Evolutionary conservation across 2,888 invertebrate genomes (phyloP).

Genomic region (Epinotia demarniana): DNA sequence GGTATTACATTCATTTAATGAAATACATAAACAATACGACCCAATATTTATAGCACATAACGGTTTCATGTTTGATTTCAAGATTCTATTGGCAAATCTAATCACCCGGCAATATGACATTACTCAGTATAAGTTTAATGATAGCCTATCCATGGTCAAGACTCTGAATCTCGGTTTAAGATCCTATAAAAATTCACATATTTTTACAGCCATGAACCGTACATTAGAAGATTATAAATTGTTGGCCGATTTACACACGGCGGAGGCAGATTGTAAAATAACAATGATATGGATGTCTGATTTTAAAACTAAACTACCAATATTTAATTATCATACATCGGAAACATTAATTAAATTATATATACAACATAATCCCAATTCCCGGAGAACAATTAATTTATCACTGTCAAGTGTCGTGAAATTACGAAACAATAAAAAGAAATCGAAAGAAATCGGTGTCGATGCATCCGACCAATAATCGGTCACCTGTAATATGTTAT

Average conservation of each 20-base stretch:
- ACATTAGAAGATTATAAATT: slow-evolving; percentile 1
- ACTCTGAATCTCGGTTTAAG: neutral
- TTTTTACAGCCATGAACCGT: neutral
- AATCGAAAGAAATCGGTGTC: too few species aligned
- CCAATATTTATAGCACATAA: neutral
- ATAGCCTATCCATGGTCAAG: neutral
- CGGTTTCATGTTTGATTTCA: slow-evolving; percentile 6
- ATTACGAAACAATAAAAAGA: neutral
- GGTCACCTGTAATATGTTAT: too few species aligned
- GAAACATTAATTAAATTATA: neutral
- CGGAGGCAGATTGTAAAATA: neutral
- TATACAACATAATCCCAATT: neutral
- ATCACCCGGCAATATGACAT: neutral
- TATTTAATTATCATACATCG: neutral
- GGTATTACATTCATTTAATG: neutral
- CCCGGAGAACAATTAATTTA: slow-evolving; percentile 1
- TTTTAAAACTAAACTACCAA: neutral
- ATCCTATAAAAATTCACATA: slow-evolving; percentile 5
- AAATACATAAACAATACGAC: neutral
- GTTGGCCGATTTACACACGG: slow-evolving; percentile 1
- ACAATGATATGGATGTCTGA: slow-evolving; percentile 2
- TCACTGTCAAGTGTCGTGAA: neutral
- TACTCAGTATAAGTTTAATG: neutral
- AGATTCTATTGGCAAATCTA: neutral
- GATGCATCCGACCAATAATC: too few species aligned